Evolutionary conservation across 2,888 invertebrate species (phyloP).

Genomic region (Argyra leucocephala): DNA sequence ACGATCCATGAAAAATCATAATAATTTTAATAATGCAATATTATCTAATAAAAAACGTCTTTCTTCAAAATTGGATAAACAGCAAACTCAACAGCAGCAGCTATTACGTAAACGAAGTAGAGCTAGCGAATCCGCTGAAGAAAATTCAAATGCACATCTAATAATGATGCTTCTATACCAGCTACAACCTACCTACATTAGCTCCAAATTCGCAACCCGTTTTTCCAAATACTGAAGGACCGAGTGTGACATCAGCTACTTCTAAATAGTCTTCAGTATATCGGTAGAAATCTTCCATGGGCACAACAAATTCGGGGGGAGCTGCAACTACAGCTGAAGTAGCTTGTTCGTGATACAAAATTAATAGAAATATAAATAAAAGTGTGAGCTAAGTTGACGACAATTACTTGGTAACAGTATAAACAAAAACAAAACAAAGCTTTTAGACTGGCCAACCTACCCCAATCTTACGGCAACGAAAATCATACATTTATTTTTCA

Average conservation of each 20-base stretch:
- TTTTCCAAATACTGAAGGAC: slow-evolving; percentile 16
- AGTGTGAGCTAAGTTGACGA: slow-evolving; percentile 7
- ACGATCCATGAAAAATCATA: slow-evolving; percentile 49
- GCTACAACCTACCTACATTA: slow-evolving; percentile 34
- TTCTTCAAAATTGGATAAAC: slow-evolving; percentile 37
- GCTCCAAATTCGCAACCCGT: slow-evolving; percentile 26
- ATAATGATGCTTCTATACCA: slow-evolving; percentile 30
- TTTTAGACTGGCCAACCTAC: neutral
- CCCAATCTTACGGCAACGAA: neutral
- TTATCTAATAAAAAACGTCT: slow-evolving; percentile 40
- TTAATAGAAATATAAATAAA: neutral
- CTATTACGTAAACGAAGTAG: slow-evolving; percentile 27
- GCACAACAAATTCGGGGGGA: neutral
- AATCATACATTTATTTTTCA: neutral
- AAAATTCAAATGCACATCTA: slow-evolving; percentile 38
- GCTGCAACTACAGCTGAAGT: slow-evolving; percentile 35
- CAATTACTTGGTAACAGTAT: neutral
- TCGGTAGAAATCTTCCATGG: neutral
- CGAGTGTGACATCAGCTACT: slow-evolving; percentile 17
- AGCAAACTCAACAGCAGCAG: slow-evolving; percentile 20
- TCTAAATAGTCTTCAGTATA: slow-evolving; percentile 4
- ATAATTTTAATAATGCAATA: slow-evolving; percentile 37
- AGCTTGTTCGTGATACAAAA: slow-evolving; percentile 41
- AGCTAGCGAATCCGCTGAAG: slow-evolving; percentile 40
- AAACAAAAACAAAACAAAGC: neutral